Conservation (phyloP, 2,888 invertebrate species). For the Coecobrya sp. region DNA sequence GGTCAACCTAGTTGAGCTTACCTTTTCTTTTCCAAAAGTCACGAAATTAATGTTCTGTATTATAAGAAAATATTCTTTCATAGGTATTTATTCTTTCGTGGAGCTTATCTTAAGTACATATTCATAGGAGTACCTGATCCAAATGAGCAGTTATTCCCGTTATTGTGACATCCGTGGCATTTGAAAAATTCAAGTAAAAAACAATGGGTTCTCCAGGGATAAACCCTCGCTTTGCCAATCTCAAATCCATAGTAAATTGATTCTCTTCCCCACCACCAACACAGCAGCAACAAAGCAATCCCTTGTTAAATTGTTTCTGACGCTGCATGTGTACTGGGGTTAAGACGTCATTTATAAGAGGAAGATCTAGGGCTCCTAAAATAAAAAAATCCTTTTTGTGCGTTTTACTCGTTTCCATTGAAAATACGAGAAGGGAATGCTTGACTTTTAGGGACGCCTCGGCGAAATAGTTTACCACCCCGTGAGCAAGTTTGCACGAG, state of each 20-base stretch:
- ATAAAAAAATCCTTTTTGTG: conserved; percentile 7
- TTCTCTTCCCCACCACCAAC: not conserved
- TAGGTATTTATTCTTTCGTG: no score
- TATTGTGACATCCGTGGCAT: conserved; percentile 17
- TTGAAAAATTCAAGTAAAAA: conserved; percentile 37
- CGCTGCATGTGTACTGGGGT: not conserved
- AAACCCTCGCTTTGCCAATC: conserved; percentile 43
- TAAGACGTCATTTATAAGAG: not conserved
- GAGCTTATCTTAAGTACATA: no score
- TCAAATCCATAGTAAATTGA: conserved; percentile 24
- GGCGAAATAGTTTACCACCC: conserved; percentile 32
- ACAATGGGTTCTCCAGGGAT: conserved; percentile 39
- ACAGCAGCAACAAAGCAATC: conserved; percentile 28
- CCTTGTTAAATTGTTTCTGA: conserved; percentile 31
- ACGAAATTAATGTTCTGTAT: conserved; percentile 9
- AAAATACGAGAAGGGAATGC: conserved; percentile 45
- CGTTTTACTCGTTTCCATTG: conserved; percentile 33
- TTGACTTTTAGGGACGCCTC: conserved; percentile 51
- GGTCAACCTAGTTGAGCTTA: not conserved
- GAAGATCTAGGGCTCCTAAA: conserved; percentile 28
- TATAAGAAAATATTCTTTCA: no score
- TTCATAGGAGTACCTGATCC: conserved; percentile 40
- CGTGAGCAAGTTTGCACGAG: conserved; percentile 13
- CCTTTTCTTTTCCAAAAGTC: conserved; percentile 55
- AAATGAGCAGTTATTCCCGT: conserved; percentile 15